Evolutionary conservation across 2,888 invertebrate genomes (phyloP).

Genomic region (Polyommatus iphigenia): DNA sequence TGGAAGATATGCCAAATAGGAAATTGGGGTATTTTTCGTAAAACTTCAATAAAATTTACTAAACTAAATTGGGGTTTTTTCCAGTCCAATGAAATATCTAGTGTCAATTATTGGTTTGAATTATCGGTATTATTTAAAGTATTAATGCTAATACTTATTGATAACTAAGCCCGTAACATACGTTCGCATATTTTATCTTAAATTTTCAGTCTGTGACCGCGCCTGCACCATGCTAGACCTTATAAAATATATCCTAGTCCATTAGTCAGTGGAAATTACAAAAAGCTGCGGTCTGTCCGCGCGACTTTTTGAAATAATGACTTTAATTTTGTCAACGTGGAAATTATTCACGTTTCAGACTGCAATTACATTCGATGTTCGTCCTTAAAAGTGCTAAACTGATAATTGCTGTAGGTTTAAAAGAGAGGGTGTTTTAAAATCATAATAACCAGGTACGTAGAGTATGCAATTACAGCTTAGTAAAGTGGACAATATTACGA

Average conservation of each 20-base stretch:
- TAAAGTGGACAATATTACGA: not conserved
- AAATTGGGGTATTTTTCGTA: too few relatives aligned
- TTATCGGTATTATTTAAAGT: too few relatives aligned
- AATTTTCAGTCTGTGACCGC: not conserved
- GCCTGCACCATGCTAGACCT: not conserved
- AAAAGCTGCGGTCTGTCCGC: conserved; percentile 62
- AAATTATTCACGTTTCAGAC: conserved; percentile 32
- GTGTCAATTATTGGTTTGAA: too few relatives aligned
- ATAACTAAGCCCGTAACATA: not conserved
- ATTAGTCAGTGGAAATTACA: conserved; percentile 72
- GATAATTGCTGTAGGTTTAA: conserved; percentile 28
- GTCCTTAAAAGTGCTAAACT: conserved; percentile 27
- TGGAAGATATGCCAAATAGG: too few relatives aligned
- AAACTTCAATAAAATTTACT: too few relatives aligned
- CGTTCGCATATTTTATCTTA: not conserved
- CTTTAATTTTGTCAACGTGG: conserved; percentile 33
- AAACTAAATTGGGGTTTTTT: too few relatives aligned
- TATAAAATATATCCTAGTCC: conserved; percentile 51
- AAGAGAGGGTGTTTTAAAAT: conserved; percentile 26
- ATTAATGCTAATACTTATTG: not conserved
- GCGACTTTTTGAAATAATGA: conserved; percentile 33
- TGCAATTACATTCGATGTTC: conserved; percentile 32
- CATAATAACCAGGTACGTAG: not conserved
- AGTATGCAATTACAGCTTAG: conserved; percentile 39
- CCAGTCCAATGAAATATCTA: too few relatives aligned